Conservation (phyloP, 2,113 vertebrate species). For the Petaurus breviceps region DNA sequence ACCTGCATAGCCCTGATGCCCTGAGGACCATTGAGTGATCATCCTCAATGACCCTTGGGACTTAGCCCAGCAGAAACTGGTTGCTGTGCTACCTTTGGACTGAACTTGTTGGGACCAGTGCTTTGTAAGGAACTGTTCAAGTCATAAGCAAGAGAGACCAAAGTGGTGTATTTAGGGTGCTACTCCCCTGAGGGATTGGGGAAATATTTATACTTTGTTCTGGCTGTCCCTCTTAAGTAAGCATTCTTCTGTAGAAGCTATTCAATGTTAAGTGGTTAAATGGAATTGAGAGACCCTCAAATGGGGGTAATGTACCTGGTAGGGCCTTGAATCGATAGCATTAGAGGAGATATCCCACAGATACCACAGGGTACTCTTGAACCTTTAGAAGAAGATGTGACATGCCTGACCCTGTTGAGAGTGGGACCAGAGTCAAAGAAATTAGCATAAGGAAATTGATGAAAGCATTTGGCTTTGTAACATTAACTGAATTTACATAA, state of each 20-base stretch:
- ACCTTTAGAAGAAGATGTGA: neutral
- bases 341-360: neutral
- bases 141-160: neutral
- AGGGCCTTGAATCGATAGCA: neutral
- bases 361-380: neutral
- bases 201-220: neutral
- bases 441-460: slow-evolving; percentile 27
- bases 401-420: neutral
- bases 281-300: neutral
- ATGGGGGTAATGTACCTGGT: neutral
- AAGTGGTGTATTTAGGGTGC: neutral
- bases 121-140: neutral
- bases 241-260: neutral
- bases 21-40: neutral
- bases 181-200: neutral
- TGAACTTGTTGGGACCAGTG: neutral
- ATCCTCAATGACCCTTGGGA: neutral
- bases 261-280: neutral
- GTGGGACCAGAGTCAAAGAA: neutral
- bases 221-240: neutral
- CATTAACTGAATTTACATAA: slow-evolving; percentile 70
- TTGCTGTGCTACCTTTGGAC: neutral
- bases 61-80: neutral
- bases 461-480: slow-evolving; percentile 66
- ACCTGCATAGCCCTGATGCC: neutral